Evolutionary conservation across 1,140 invertebrate genomes (phyloP), one percentile per base, ranked within the genome.

Genomic region (Drosophila bocqueti): DNA sequence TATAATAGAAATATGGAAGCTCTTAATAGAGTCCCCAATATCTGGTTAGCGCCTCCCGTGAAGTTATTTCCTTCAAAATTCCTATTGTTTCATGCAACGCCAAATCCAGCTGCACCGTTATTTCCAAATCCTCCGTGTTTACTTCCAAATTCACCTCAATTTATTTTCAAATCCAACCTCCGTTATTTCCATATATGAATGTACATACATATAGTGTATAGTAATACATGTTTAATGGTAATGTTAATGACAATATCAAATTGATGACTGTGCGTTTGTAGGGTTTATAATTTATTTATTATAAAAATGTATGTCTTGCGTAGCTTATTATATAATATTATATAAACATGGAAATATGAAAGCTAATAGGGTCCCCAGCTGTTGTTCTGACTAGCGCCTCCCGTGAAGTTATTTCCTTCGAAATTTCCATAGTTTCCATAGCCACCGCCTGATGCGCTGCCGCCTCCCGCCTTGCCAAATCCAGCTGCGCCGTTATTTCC

Each of bases 401-500:
- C 21, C 0, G n/a, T 11, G 5, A 57, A 57, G 16, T 40, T 55
- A 18, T 54, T 42, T 18, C 38, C 47, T 13, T 24, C 47, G 24
- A 16, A 55, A 59, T 24, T 24, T 16, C 58, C 43, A 34, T 42
- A 54, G 58, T 69, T 38, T 16, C 52, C 38, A 40, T 42, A 54
- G 21, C 64, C 60, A 38, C 13, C n/a, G 29, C 50, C 50, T 5
- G 21, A 10, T 43, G 66, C 29, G 46, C 58, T 54, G 10, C 68
- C 43, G n/a, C 73, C 45, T n/a, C 75, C 60, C 9, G 50, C 67
- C 47, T 59, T 54, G n/a, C 76, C 61, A 18, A 63, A 47, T 8
- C 26, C 61, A 9, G 45, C 50, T 15, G 18, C 31, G 8, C 42
- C 42, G 38, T 15, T 34, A 9, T 36, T 62, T 18, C 34, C 59